Conservation (phyloP, 2,888 invertebrate genomes). For the Pachymerium ferrugineum region DNA sequence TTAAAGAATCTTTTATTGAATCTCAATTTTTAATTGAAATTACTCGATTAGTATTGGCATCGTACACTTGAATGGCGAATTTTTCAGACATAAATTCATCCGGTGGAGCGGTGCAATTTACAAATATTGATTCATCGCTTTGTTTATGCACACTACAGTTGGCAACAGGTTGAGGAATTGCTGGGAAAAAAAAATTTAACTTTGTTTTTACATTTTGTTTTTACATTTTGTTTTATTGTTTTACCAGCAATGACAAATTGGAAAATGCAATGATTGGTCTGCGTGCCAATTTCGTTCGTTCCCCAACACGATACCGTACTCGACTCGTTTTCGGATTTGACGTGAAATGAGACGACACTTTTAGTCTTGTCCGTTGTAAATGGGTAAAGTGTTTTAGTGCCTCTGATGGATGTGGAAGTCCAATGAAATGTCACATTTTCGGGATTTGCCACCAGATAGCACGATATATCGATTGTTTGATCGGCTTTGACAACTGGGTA, state of each 20-base stretch:
- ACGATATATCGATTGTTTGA: neutral
- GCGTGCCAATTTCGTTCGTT: slow-evolving; percentile 39
- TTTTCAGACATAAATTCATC: neutral
- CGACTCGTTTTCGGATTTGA: slow-evolving; percentile 41
- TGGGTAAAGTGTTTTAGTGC: neutral
- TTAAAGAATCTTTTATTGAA: no score
- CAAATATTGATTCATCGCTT: neutral
- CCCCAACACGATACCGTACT: slow-evolving; percentile 41
- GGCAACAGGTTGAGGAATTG: neutral
- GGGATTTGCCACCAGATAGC: neutral
- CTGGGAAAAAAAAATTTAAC: neutral
- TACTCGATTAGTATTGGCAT: neutral
- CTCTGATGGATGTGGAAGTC: neutral
- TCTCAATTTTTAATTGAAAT: no score
- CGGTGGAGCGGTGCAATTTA: neutral
- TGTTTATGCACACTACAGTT: neutral
- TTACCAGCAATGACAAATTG: slow-evolving; percentile 40
- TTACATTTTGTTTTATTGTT: no score
- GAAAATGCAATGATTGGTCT: slow-evolving; percentile 40
- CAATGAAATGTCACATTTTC: neutral
- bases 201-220: no score
- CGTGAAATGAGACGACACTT: slow-evolving; percentile 39
- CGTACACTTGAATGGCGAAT: neutral
- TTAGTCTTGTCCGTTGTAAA: slow-evolving; percentile 32
- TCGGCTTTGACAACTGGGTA: neutral